Evolutionary conservation across 2,113 vertebrate species (phyloP), one percentile per base, ranked within the genome.

Genomic region (Oryzias woworae): DNA sequence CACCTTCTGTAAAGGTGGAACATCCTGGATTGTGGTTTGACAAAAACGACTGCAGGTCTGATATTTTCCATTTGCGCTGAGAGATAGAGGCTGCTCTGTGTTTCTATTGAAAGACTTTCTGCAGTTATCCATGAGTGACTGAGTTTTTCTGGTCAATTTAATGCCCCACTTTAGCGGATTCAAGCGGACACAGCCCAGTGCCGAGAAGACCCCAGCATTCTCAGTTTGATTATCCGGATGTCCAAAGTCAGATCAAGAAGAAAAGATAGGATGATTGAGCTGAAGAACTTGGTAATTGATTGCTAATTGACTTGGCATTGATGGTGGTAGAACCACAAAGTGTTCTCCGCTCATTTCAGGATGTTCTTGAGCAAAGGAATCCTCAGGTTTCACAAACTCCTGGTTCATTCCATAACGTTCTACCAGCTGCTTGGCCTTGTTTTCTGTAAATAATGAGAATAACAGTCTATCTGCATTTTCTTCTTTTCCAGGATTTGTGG

Each of bases 41-140:
- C 77, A 84, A 78, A 87, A 91, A 87, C 87, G 88, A 83, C 67
- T 81, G 73, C 82, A 61, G 78, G 64, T 85, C 69, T 81, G 70
- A 31, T 66, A 55, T 69, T 66, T 71, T 83, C 77, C 80, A 83
- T 88, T 88, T 80, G 52, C 60, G 74, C 63, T 56, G 70, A 68
- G 80, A 85, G 81, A 88, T 80, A 88, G 85, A 83, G 72, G 60
- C 53, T 49, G 36, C 75, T 52, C 60, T 86, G 72, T 78, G 62
- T 66, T 66, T 70, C 75, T 70, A 78, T 71, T 68, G 46, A 61
- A 63, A 66, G 45, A 62, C 66, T 82, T 85, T 85, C 87, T 84
- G 15, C 24, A 78, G 75, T 75, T 45, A 56, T 70, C 62, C 14
- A 24, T 62, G 47, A 80, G 59, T 63, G 72, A 77, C 62, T 54